These are phyloP conservation scores for Cygnus olor DNA, from an alignment of 2,797 vertebrate species.

Conservation along the genomic window DNA sequence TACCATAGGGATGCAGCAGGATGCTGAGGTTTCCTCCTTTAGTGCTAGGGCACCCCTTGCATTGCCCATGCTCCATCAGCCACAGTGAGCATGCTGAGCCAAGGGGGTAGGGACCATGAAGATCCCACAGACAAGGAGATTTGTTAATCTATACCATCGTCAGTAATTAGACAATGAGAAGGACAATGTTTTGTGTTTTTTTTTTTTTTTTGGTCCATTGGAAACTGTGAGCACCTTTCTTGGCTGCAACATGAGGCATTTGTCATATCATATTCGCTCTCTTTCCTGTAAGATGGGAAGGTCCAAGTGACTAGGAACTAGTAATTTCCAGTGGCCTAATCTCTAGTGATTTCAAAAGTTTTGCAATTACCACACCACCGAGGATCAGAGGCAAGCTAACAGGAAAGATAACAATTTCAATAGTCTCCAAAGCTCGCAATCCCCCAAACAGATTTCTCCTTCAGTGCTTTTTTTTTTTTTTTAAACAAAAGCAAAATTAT, in stretches of 20 bases:
- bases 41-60: neutral
- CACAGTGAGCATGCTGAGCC: fast-evolving
- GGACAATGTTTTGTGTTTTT: neutral
- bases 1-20: too few relatives aligned
- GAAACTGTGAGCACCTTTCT: neutral
- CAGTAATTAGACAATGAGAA: neutral
- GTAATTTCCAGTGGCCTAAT: neutral
- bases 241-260: neutral
- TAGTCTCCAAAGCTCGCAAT: neutral
- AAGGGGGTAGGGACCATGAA: neutral
- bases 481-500: neutral
- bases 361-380: neutral
- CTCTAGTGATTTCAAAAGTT: constrained; percentile 26
- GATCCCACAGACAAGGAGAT: fast-evolving
- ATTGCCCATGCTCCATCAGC: neutral
- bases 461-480: neutral
- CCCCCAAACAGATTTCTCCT: neutral
- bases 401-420: neutral
- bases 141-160: neutral
- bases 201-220: neutral
- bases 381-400: neutral
- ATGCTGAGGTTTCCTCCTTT: neutral
- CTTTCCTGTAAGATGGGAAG: neutral
- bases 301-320: constrained; percentile 18
- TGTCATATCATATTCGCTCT: neutral